Evolutionary conservation across 2,888 invertebrate genomes (phyloP).

Genomic region (Yponomeuta sedellus): DNA sequence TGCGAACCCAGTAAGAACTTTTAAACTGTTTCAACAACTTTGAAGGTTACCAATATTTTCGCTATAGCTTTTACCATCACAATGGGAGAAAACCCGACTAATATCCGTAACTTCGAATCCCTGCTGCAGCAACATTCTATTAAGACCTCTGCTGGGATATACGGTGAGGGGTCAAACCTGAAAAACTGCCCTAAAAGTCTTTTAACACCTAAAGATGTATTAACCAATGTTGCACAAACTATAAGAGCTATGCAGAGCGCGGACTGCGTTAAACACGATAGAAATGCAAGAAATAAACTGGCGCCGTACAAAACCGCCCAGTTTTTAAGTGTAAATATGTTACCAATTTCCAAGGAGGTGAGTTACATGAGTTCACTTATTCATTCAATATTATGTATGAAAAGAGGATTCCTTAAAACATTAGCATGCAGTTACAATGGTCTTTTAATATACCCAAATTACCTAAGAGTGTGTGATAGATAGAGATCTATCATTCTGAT

Average conservation of each 20-base stretch:
- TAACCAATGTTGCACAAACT: constrained; percentile 43
- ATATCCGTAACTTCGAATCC: constrained; percentile 34
- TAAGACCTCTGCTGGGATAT: constrained; percentile 31
- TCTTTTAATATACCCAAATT: no score
- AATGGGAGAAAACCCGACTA: constrained; percentile 16
- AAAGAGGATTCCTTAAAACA: no score
- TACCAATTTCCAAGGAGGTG: constrained; percentile 35
- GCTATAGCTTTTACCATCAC: not conserved
- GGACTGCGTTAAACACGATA: constrained; percentile 31
- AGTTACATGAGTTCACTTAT: constrained; percentile 8
- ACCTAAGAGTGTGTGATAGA: no score
- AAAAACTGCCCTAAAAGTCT: constrained; percentile 15
- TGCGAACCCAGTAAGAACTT: no score
- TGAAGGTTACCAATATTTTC: not conserved
- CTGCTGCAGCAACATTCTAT: constrained; percentile 30
- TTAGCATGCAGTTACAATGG: no score
- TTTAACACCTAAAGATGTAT: constrained; percentile 36
- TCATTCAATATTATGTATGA: not conserved
- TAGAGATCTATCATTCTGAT: no score
- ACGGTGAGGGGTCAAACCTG: constrained; percentile 26
- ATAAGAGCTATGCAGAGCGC: constrained; percentile 50
- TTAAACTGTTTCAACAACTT: no score
- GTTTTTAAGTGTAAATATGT: constrained; percentile 38
- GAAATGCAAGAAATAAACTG: constrained; percentile 22
- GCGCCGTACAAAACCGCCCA: constrained; percentile 28